Evolutionary conservation across 2,888 invertebrate genomes (phyloP).

Genomic region (Melitaea athalia): DNA sequence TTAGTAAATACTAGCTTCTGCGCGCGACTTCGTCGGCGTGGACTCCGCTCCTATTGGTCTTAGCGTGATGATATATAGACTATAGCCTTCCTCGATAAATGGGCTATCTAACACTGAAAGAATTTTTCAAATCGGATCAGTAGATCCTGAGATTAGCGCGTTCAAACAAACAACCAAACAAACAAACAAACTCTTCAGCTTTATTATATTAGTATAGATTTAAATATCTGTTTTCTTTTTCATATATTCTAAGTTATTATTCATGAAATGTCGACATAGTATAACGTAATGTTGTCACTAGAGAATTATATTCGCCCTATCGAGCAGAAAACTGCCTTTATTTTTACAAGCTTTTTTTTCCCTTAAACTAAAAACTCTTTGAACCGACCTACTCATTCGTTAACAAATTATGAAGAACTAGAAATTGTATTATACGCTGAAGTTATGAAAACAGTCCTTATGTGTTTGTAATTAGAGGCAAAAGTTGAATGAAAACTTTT

Average conservation of each 20-base stretch:
- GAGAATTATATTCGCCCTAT: constrained; percentile 50
- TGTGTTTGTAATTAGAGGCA: neutral
- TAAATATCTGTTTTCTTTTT: neutral
- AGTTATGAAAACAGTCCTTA: neutral
- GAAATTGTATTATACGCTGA: constrained; percentile 2
- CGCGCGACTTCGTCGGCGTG: too few relatives aligned
- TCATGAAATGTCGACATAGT: constrained; percentile 17
- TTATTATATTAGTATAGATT: too few relatives aligned
- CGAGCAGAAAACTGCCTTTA: constrained; percentile 49
- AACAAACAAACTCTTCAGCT: too few relatives aligned
- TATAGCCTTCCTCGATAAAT: too few relatives aligned
- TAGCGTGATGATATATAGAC: too few relatives aligned
- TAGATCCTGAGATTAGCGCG: too few relatives aligned
- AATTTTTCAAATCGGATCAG: too few relatives aligned
- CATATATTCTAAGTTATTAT: neutral
- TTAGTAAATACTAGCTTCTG: too few relatives aligned
- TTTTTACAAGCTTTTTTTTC: constrained; percentile 49
- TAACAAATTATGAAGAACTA: constrained; percentile 43
- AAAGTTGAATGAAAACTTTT: constrained; percentile 6
- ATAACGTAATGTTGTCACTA: constrained; percentile 39
- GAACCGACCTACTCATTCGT: constrained; percentile 49
- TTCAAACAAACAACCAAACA: too few relatives aligned
- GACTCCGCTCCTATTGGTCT: too few relatives aligned
- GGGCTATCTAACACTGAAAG: too few relatives aligned
- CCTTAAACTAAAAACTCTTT: constrained; percentile 46